Conservation (phyloP, 1,140 invertebrate species). For the Nasonia vitripennis region DNA sequence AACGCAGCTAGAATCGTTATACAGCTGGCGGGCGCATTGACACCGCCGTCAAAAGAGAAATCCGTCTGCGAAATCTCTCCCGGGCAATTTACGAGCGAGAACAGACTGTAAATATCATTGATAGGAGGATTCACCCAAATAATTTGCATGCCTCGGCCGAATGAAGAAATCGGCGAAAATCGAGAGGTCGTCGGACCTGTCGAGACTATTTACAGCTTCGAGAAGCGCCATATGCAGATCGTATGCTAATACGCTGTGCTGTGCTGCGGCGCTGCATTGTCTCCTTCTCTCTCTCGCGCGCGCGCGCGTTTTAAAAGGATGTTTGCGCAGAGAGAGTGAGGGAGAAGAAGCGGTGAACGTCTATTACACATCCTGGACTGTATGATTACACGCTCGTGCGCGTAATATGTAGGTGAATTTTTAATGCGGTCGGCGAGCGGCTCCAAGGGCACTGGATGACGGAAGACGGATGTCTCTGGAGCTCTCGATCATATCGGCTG, state of each 20-base stretch:
- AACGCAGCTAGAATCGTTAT: too few species aligned
- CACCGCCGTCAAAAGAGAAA: neutral
- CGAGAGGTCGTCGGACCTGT: neutral
- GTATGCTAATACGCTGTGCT: neutral
- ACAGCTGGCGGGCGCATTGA: neutral
- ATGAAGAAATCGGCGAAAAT: slow-evolving; percentile 1
- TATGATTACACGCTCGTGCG: neutral
- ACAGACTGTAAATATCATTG: neutral
- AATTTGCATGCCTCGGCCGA: neutral
- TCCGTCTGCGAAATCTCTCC: neutral
- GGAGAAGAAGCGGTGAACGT: neutral
- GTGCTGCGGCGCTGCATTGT: neutral
- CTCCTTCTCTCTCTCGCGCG: neutral
- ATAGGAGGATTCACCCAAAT: neutral
- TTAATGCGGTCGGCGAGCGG: neutral
- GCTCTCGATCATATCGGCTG: neutral
- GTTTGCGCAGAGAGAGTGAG: neutral
- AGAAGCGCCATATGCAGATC: slow-evolving; percentile 8
- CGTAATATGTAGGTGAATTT: slow-evolving; percentile 17
- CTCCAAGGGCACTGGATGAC: neutral
- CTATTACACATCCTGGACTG: neutral
- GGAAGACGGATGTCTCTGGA: neutral
- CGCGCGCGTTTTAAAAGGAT: neutral
- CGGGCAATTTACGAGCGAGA: neutral
- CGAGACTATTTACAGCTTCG: neutral